Percentiles rank a stretch among this genome's conserved stretches.
These are phyloP conservation scores for Platichthys stellatus DNA, from an alignment of 2,113 vertebrate genomes.

Conservation along the genomic window DNA sequence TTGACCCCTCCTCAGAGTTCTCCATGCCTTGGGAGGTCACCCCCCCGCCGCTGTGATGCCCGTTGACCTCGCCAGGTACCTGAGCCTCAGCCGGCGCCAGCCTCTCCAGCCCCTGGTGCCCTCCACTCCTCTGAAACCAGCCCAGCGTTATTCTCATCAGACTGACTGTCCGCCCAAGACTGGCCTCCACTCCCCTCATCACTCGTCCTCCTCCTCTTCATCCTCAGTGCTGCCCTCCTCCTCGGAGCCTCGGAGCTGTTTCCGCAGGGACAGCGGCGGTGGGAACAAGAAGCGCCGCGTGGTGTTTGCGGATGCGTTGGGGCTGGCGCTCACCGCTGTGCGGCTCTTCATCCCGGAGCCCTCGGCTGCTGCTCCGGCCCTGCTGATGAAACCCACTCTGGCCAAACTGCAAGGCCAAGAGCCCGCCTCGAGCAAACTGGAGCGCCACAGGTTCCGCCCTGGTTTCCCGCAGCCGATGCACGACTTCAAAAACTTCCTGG, in stretches of 20 bases:
- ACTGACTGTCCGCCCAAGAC: not conserved
- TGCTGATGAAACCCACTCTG: not conserved
- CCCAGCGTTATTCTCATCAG: not conserved
- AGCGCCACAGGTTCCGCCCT: slow-evolving; percentile 31
- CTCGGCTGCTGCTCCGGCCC: slow-evolving; percentile 22
- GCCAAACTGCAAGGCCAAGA: slow-evolving; percentile 33
- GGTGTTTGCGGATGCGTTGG: slow-evolving; percentile 84
- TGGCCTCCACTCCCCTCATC: slow-evolving; percentile 37
- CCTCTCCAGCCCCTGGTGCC: slow-evolving; percentile 57
- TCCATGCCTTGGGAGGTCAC: slow-evolving; percentile 49
- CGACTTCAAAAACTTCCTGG: slow-evolving; percentile 57
- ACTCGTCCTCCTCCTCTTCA: slow-evolving; percentile 14
- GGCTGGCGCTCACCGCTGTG: slow-evolving; percentile 78
- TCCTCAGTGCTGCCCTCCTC: not conserved
- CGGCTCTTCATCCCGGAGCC: slow-evolving; percentile 74
- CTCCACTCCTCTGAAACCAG: slow-evolving; percentile 28
- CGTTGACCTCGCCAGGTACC: slow-evolving; percentile 71
- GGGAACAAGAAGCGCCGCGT: slow-evolving; percentile 78
- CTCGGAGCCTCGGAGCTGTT: slow-evolving; percentile 37
- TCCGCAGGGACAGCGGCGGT: slow-evolving; percentile 43
- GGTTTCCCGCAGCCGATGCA: slow-evolving; percentile 74
- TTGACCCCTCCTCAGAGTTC: slow-evolving; percentile 61
- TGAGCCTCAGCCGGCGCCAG: slow-evolving; percentile 70
- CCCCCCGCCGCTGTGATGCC: slow-evolving; percentile 54
- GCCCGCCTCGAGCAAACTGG: not conserved